These are phyloP conservation scores for Lasioglossum malachurum DNA, from an alignment of 2,888 invertebrate genomes.

Conservation along the genomic window DNA sequence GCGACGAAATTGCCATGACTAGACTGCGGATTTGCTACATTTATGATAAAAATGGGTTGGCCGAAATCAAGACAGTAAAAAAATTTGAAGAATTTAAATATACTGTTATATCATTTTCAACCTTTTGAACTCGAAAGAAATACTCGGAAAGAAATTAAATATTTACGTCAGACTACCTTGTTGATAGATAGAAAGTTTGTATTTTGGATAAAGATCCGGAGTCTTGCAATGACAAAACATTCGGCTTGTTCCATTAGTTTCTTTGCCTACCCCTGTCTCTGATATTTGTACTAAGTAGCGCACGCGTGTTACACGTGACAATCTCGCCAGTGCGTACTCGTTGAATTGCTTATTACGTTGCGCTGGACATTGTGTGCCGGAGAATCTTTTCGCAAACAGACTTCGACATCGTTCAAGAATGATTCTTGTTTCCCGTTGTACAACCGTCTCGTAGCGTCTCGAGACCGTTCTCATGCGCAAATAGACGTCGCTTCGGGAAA, in stretches of 20 bases:
- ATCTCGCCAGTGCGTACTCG: background rate
- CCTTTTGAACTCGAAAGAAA: too few species aligned
- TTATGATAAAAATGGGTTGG: too few species aligned
- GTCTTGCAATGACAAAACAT: too few species aligned
- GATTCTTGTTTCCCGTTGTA: background rate
- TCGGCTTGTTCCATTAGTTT: background rate
- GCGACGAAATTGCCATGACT: background rate
- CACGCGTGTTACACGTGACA: background rate
- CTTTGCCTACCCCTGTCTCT: background rate
- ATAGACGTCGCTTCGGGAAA: background rate
- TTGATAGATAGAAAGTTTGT: too few species aligned
- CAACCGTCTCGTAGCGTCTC: background rate
- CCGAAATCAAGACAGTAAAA: too few species aligned
- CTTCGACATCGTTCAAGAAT: background rate
- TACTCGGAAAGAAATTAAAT: too few species aligned
- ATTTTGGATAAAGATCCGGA: too few species aligned
- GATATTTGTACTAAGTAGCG: conserved; percentile 31
- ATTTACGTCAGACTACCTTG: too few species aligned
- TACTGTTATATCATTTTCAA: too few species aligned
- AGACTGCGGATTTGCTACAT: too few species aligned
- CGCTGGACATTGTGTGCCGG: background rate
- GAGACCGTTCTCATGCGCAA: background rate
- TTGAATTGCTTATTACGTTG: background rate
- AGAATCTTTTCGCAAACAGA: background rate
- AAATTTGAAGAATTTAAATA: too few species aligned